These are phyloP conservation scores for Chinchilla lanigera DNA, from an alignment of 2,113 vertebrate genomes.

Conservation along the genomic window DNA sequence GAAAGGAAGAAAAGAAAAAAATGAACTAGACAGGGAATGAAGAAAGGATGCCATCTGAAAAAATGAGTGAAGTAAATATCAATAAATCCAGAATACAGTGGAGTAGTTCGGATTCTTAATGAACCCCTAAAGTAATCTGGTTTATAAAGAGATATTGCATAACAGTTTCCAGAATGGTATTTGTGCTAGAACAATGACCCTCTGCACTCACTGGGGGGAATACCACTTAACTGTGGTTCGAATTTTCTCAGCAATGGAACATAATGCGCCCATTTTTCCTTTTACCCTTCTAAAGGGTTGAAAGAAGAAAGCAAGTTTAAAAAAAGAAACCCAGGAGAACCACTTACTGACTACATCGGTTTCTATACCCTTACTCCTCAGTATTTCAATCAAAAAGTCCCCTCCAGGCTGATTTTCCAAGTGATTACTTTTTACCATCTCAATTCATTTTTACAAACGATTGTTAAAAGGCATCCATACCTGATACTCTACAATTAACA, in stretches of 20 bases:
- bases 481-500: not conserved
- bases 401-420: not conserved
- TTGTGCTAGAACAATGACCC: constrained; percentile 42
- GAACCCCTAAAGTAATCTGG: constrained; percentile 31
- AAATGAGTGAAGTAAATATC: constrained; percentile 40
- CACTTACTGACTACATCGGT: not conserved
- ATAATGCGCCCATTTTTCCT: constrained; percentile 3
- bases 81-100: constrained; percentile 5
- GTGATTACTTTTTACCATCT: constrained; percentile 21
- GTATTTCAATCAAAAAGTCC: constrained; percentile 39
- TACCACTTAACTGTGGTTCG: constrained; percentile 52
- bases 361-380: constrained; percentile 26
- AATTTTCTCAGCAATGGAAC: constrained; percentile 49
- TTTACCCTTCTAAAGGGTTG: not conserved
- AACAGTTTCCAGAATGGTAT: constrained; percentile 25
- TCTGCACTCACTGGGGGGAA: constrained; percentile 64
- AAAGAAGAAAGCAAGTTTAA: not conserved
- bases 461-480: constrained; percentile 14
- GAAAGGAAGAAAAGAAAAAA: not conserved
- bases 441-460: constrained; percentile 28
- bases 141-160: constrained; percentile 11
- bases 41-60: constrained; percentile 34
- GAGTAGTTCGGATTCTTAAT: constrained; percentile 47
- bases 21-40: not conserved
- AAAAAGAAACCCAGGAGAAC: not conserved